Percentiles rank a stretch among this genome's conserved stretches.
These are phyloP conservation scores for Cephus sareptanus DNA, from an alignment of 2,888 invertebrate species.

Conservation along the genomic window DNA sequence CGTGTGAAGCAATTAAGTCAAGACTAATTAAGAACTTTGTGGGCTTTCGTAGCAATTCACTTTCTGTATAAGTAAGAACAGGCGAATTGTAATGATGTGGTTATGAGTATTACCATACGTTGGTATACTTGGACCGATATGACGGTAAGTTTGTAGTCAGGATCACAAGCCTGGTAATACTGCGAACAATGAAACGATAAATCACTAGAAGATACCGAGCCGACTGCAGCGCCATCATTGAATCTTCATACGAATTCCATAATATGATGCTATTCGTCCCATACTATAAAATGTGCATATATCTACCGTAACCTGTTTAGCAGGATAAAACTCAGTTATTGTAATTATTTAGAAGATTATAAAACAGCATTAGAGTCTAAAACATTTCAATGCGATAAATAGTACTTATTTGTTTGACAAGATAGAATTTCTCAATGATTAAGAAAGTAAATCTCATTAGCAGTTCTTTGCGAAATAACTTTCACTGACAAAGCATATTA, in stretches of 20 bases:
- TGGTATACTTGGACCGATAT: neutral
- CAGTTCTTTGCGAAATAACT: neutral
- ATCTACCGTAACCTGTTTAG: neutral
- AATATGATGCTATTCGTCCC: neutral
- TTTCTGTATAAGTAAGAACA: neutral
- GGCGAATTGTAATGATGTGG: neutral
- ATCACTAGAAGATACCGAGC: neutral
- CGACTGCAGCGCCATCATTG: neutral
- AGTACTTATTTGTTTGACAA: neutral
- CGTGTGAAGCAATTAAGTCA: neutral
- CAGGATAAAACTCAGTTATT: neutral
- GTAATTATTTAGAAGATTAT: neutral
- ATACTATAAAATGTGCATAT: neutral
- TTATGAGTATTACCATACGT: neutral
- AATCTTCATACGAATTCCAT: neutral
- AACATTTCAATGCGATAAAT: neutral
- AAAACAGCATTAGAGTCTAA: neutral
- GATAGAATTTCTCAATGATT: neutral
- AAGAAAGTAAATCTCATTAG: neutral
- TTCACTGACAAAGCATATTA: neutral
- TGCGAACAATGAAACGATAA: neutral
- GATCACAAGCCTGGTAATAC: neutral
- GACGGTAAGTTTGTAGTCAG: neutral
- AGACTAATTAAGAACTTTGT: neutral
- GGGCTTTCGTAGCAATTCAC: neutral